A percentile compares a stretch with the other conserved stretches of the same genome.
phyloP scores from a whole-genome alignment of 2,113 vertebrate genomes.

The Festucalex cinctus region DNA sequence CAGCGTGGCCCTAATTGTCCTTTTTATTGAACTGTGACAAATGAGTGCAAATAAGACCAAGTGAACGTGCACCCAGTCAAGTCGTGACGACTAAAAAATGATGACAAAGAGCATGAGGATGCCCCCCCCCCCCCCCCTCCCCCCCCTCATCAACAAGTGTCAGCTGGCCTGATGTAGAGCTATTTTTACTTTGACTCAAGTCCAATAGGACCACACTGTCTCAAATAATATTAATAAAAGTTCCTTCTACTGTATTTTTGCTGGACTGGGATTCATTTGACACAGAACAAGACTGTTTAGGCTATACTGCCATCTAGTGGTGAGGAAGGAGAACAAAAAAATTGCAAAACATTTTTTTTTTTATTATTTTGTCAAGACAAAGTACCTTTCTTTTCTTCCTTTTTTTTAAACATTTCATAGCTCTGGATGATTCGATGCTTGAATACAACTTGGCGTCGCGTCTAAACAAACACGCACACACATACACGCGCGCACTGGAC shows the following conservation, averaged over 20 bases:
- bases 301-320: conserved; percentile 16
- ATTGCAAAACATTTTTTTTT: conserved; percentile 48
- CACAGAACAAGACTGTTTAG: not conserved
- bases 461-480: too few species aligned
- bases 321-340: not conserved
- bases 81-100: too few species aligned
- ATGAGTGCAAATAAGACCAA: not conserved
- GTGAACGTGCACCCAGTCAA: too few species aligned
- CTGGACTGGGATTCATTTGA: too few species aligned
- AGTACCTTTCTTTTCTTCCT: conserved; percentile 35
- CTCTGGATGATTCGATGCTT: conserved; percentile 20
- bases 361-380: conserved; percentile 42
- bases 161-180: conserved; percentile 65
- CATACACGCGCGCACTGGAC: not conserved
- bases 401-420: conserved; percentile 17
- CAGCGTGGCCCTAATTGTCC: not conserved
- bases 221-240: conserved; percentile 5
- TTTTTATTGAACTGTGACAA: not conserved
- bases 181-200: conserved; percentile 17
- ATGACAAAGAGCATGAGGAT: not conserved
- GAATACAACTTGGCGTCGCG: conserved; percentile 3
- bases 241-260: not conserved
- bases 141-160: conserved; percentile 8
- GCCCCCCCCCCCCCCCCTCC: fast-evolving
- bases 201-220: conserved; percentile 33